These are phyloP conservation scores for Silvanus unidentatus DNA, from an alignment of 2,888 invertebrate genomes.

Conservation along the genomic window DNA sequence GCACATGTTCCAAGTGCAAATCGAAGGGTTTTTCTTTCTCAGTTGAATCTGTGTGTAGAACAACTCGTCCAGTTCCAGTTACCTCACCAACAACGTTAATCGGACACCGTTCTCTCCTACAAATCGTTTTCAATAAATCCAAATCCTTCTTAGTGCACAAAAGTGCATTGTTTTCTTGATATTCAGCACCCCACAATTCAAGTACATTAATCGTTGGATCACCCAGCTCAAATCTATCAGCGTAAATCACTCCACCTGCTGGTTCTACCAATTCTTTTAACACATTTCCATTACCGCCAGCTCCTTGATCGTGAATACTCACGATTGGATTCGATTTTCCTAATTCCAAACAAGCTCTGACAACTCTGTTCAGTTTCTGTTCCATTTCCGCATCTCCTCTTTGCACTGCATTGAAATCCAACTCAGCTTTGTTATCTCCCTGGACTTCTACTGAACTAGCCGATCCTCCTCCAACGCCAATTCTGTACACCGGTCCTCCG, in stretches of 20 bases:
- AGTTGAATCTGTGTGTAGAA: conserved; percentile 61
- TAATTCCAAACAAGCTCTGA: conserved; percentile 86
- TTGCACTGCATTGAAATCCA: conserved; percentile 97
- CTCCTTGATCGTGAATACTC: conserved; percentile 98
- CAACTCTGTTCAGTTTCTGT: conserved; percentile 90
- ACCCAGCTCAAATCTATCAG: conserved; percentile 80
- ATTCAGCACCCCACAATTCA: conserved; percentile 98
- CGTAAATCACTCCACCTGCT: conserved; percentile 84
- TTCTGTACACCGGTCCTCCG: conserved; percentile 95
- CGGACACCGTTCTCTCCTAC: conserved; percentile 79
- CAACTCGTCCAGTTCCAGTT: conserved; percentile 72
- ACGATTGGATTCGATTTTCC: conserved; percentile 77
- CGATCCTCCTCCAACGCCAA: conserved; percentile 98
- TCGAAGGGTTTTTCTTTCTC: conserved; percentile 69
- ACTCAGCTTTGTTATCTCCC: conserved; percentile 75
- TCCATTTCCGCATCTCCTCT: conserved; percentile 97
- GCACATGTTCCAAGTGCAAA: conserved; percentile 79
- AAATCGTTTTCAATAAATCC: conserved; percentile 61
- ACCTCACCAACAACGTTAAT: conserved; percentile 90
- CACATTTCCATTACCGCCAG: conserved; percentile 98
- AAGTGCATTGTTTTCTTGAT: conserved; percentile 92
- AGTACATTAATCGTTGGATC: conserved; percentile 90
- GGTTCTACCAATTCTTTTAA: conserved; percentile 95
- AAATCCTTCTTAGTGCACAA: conserved; percentile 67
- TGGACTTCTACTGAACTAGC: conserved; percentile 94